A percentile compares a stretch with the other conserved stretches of the same genome.
These are phyloP conservation scores for Trichacis sp. DNA, from an alignment of 2,888 invertebrate species.

Conservation along the genomic window DNA sequence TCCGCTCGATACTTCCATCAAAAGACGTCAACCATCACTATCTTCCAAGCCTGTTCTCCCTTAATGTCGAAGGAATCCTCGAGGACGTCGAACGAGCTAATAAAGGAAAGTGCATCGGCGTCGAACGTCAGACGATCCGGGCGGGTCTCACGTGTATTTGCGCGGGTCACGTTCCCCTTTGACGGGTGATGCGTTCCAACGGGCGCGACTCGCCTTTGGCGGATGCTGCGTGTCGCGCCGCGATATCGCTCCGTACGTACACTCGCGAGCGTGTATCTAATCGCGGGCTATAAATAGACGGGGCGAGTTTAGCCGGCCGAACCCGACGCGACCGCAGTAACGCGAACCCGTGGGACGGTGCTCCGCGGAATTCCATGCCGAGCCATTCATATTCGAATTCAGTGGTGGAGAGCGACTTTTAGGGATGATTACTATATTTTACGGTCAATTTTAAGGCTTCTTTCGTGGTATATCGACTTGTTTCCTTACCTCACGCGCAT, in stretches of 20 bases:
- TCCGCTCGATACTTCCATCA: too few species aligned
- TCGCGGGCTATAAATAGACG: conserved; percentile 63
- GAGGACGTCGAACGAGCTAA: background rate
- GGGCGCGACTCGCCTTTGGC: conserved; percentile 40
- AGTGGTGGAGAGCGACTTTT: too few species aligned
- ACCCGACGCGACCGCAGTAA: conserved; percentile 54
- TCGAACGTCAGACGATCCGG: conserved; percentile 8
- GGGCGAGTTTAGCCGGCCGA: conserved; percentile 52
- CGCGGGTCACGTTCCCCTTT: conserved; percentile 20
- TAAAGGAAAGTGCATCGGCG: background rate
- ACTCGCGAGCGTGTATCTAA: conserved; percentile 53
- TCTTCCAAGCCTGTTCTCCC: too few species aligned
- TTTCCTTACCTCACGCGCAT: too few species aligned
- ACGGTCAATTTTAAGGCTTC: too few species aligned
- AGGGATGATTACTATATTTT: too few species aligned
- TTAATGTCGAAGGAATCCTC: background rate
- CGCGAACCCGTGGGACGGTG: conserved; percentile 59
- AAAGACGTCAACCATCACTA: too few species aligned
- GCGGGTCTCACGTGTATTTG: conserved; percentile 30
- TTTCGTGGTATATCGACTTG: too few species aligned
- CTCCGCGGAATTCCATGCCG: too few species aligned
- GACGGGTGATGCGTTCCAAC: conserved; percentile 21
- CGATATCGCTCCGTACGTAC: conserved; percentile 50
- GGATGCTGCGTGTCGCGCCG: conserved; percentile 43
- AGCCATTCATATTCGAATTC: too few species aligned